Evolutionary conservation across 2,113 vertebrate species (phyloP), one percentile per base, ranked within the genome.

Genomic region (Paralichthys olivaceus): DNA sequence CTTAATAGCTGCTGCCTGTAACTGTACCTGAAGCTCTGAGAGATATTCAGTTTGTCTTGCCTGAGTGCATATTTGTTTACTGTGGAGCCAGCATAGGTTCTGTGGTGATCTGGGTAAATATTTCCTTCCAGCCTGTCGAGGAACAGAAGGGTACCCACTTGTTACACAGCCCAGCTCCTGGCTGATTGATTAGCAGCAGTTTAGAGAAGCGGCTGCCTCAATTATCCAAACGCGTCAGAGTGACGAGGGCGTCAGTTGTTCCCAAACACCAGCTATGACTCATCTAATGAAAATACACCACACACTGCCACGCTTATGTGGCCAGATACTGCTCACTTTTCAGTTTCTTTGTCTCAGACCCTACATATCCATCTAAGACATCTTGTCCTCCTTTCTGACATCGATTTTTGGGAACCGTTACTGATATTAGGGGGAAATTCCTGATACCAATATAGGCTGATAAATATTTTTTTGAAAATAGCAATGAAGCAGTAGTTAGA

Each of bases 31-130:
- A 20, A 84, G 64, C 71, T 83, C 54, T 67, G 60, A 79, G 70
- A 83, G 60, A 67, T 22, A 20, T 43, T 80, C 69, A 68, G 80
- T 73, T 75, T 71, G 66, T 66, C 59, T 77, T 53, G 53, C 71
- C 69, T 69, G 64, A 80, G 56, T 67, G 74, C 28, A 28, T 81
- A 84, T 91, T 87, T 88, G 66, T 90, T 91, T 85, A 77, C 70
- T 74, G 40, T 17, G 19, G 57, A 79, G 59, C 68, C 72, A 75
- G 58, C 58, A 28, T 23, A 20, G 55, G 61, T 83, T 75, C 64
- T 73, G 69, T 61, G 73, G 67, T 29, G 75, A 79, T 76, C 55
- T 61, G 40, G 70, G 76, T 87, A 80, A 87, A 87, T 75, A 77
- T 74, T 79, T 78, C 66, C 61, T 74, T 68, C 84, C 72, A 69